phyloP scores from a whole-genome alignment of 2,888 invertebrate genomes.

The Schizotus pectinicornis region DNA sequence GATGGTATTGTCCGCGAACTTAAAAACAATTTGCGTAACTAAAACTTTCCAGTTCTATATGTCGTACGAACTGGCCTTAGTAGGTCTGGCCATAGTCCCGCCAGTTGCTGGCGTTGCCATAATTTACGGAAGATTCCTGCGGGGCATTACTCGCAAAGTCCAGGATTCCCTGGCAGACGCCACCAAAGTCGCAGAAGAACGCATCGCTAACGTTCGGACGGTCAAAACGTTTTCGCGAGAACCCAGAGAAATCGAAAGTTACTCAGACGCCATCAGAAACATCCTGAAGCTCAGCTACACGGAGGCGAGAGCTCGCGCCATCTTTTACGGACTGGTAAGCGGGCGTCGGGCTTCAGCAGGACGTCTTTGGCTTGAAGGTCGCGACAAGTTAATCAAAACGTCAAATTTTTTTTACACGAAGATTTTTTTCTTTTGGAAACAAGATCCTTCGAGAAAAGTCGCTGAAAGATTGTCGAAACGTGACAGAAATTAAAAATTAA shows the following conservation, averaged over 20 bases:
- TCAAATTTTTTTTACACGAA: background rate
- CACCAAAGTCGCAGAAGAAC: constrained; percentile 85
- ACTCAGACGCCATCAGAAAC: constrained; percentile 70
- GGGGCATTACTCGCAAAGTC: constrained; percentile 80
- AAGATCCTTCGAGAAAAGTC: background rate
- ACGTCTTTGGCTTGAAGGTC: no score
- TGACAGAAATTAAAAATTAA: no score
- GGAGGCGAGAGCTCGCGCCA: constrained; percentile 84
- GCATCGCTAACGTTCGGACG: constrained; percentile 88
- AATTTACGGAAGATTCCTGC: constrained; percentile 82
- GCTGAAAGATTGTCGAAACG: no score
- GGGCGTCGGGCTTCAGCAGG: no score
- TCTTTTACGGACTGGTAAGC: constrained; percentile 88
- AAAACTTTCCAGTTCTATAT: constrained; percentile 78
- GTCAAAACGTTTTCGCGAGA: constrained; percentile 94
- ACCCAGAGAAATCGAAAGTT: constrained; percentile 72
- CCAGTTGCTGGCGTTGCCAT: constrained; percentile 86
- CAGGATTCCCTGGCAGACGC: constrained; percentile 73
- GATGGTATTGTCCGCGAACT: constrained; percentile 72
- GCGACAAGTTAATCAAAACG: no score
- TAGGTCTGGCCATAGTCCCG: constrained; percentile 89
- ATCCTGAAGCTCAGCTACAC: constrained; percentile 82
- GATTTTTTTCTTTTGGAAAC: background rate
- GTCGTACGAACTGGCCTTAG: constrained; percentile 84
- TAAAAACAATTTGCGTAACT: background rate